Evolutionary conservation across 2,113 vertebrate species (phyloP).

Genomic region (Ia io): DNA sequence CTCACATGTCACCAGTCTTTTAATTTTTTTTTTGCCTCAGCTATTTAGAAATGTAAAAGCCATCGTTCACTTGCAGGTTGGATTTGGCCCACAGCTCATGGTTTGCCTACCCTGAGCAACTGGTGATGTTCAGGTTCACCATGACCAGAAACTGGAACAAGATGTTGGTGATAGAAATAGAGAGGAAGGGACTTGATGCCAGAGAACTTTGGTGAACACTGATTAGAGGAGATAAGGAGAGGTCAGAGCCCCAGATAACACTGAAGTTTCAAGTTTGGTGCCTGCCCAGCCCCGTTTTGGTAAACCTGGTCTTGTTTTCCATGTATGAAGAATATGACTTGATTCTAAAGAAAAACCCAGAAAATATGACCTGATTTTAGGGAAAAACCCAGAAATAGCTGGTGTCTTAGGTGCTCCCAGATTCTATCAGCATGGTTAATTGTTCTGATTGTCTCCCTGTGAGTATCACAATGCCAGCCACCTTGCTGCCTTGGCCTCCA

Average conservation of each 20-base stretch:
- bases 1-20: neutral
- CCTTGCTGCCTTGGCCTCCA: neutral
- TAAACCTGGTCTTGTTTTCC: neutral
- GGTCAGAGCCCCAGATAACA: neutral
- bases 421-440: neutral
- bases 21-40: neutral
- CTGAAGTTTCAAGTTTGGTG: neutral
- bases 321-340: neutral
- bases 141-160: neutral
- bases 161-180: neutral
- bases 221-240: neutral
- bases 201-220: neutral
- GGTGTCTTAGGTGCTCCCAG: neutral
- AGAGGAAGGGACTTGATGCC: neutral
- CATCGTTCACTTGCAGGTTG: neutral
- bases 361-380: neutral
- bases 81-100: neutral
- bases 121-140: neutral
- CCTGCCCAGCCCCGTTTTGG: neutral
- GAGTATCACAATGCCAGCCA: neutral
- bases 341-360: neutral
- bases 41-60: neutral
- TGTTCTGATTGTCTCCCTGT: neutral
- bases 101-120: neutral
- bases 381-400: neutral